Evolutionary conservation across 2,797 vertebrate species (phyloP).

Genomic region (Melanotaenia parkinsoni): DNA sequence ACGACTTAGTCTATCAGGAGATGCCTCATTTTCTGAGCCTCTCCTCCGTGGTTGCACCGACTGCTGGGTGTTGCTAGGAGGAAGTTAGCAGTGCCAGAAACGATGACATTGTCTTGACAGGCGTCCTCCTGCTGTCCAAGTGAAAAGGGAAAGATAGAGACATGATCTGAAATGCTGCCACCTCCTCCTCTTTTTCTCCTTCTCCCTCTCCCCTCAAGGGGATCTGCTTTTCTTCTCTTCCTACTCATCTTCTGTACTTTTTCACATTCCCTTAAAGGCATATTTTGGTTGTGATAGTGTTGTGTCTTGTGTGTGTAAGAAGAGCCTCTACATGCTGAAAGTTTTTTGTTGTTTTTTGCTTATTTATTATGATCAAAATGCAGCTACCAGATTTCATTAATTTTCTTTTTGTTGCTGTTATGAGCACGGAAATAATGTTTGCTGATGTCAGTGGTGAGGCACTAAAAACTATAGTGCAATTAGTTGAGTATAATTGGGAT

Average conservation of each 20-base stretch:
- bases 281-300: conserved; percentile 38
- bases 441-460: conserved; percentile 3
- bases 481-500: conserved; percentile 50
- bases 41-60: conserved; percentile 50
- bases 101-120: conserved; percentile 62
- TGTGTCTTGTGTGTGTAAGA: conserved; percentile 21
- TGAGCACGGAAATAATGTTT: conserved; percentile 21
- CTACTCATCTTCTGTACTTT: conserved; percentile 55
- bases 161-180: conserved; percentile 68
- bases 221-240: conserved; percentile 53
- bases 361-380: conserved; percentile 38
- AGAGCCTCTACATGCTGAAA: conserved; percentile 31
- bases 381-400: conserved; percentile 14
- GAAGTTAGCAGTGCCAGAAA: conserved; percentile 63
- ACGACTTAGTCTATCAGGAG: conserved; percentile 51
- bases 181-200: conserved; percentile 45
- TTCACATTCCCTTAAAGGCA: conserved; percentile 22
- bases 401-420: conserved; percentile 10
- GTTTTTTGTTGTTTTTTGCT: conserved; percentile 25
- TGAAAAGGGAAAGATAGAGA: conserved; percentile 58
- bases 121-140: conserved; percentile 54
- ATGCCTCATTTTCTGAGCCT: conserved; percentile 51
- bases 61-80: conserved; percentile 61
- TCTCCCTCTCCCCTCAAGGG: conserved; percentile 49
- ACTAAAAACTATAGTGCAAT: conserved; percentile 30